Conservation (phyloP, 2,888 invertebrate species). For the Gasteruption jaculator region DNA sequence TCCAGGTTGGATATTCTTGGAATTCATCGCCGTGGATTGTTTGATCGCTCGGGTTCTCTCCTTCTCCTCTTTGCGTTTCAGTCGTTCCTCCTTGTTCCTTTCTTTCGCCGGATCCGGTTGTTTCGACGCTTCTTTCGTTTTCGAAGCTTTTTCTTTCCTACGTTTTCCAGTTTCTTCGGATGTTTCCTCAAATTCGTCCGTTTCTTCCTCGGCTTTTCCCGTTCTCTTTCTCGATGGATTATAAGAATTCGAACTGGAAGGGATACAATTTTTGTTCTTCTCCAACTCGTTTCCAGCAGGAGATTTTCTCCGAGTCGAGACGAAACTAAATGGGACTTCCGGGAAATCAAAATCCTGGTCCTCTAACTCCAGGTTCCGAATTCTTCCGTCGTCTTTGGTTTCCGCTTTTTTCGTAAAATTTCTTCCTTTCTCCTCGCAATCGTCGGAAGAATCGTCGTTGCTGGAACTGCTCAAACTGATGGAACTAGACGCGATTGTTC, state of each 20-base stretch:
- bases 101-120: constrained; percentile 14
- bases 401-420: too few species aligned
- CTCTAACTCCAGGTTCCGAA: too few species aligned
- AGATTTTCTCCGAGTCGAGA: background rate
- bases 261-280: background rate
- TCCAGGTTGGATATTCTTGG: constrained; percentile 32
- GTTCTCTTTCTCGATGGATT: background rate
- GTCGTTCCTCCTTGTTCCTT: constrained; percentile 17
- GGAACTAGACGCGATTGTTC: too few species aligned
- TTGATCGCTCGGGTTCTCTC: constrained; percentile 30
- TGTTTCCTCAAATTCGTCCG: background rate
- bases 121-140: constrained; percentile 13
- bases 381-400: too few species aligned
- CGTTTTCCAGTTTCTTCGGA: constrained; percentile 3
- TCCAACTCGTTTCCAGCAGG: background rate
- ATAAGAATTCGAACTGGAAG: background rate
- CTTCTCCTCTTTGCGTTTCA: constrained; percentile 20
- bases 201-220: background rate
- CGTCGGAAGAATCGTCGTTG: too few species aligned
- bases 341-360: constrained; percentile 26
- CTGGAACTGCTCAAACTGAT: too few species aligned
- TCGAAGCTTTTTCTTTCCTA: constrained; percentile 4
- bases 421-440: too few species aligned
- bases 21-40: constrained; percentile 27
- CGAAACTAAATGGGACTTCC: constrained; percentile 21